These are phyloP conservation scores for Sinosuthora webbiana DNA, from an alignment of 2,113 vertebrate species.

Conservation along the genomic window DNA sequence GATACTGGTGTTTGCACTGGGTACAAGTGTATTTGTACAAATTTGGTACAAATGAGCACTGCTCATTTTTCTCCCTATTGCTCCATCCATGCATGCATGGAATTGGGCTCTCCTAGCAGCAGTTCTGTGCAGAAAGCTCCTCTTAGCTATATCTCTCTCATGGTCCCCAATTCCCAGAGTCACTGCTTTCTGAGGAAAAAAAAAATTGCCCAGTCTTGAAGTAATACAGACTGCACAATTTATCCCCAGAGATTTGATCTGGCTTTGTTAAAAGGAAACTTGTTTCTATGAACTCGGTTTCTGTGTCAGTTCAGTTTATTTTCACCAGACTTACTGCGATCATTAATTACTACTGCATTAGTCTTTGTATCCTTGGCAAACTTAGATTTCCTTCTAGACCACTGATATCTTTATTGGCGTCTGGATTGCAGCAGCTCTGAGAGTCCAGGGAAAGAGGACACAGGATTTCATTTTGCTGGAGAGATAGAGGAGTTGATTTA, in stretches of 20 bases:
- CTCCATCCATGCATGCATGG: rapidly evolving
- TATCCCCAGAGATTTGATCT: not conserved
- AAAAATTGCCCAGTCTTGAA: not conserved
- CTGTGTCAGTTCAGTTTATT: not conserved
- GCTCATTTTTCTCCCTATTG: not conserved
- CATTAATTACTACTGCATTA: constrained; percentile 15
- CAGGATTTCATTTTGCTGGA: not conserved
- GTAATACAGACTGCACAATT: not conserved
- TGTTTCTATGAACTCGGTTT: not conserved
- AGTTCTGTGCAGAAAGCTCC: not conserved
- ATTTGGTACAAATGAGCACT: not conserved
- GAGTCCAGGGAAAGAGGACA: not conserved
- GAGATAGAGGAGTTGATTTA: not conserved
- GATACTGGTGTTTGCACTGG: not conserved
- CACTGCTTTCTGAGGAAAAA: not conserved
- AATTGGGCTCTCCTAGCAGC: not conserved
- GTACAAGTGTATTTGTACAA: not conserved
- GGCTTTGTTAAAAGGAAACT: not conserved
- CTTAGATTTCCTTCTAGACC: not conserved
- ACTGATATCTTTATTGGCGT: not conserved
- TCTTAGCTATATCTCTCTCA: not conserved
- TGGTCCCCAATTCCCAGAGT: not conserved
- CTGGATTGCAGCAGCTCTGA: not conserved
- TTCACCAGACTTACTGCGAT: not conserved
- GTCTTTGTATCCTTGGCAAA: not conserved